Evolutionary conservation across 2,888 invertebrate species (phyloP).

Genomic region (Pheosia tremula): DNA sequence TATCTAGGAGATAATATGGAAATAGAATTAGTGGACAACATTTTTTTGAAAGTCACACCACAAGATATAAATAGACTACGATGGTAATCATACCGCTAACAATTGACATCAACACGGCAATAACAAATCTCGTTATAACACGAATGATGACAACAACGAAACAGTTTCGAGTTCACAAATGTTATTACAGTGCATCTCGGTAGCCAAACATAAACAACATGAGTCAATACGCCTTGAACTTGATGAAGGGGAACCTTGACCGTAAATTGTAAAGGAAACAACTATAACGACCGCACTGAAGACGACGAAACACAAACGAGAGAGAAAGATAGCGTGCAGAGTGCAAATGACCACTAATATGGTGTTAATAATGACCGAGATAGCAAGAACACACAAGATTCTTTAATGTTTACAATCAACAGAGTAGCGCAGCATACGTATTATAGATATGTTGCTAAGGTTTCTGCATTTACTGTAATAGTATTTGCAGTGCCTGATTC

Average conservation of each 20-base stretch:
- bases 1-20: slow-evolving; percentile 3
- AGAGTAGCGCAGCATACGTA: slow-evolving; percentile 8
- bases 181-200: slow-evolving; percentile 1
- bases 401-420: slow-evolving; percentile 34
- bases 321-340: slow-evolving; percentile 31
- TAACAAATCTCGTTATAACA: background rate
- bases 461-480: background rate
- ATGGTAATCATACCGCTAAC: background rate
- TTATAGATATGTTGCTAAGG: background rate
- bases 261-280: slow-evolving; percentile 1
- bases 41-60: background rate
- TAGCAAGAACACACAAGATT: slow-evolving; percentile 49
- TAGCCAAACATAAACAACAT: slow-evolving; percentile 9
- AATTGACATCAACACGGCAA: background rate
- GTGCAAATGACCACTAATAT: slow-evolving; percentile 54
- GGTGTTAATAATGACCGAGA: slow-evolving; percentile 51
- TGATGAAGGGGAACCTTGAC: slow-evolving; percentile 8
- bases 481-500: too few relatives aligned
- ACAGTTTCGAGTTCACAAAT: slow-evolving; percentile 1
- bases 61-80: too few relatives aligned
- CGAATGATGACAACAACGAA: background rate
- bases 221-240: slow-evolving; percentile 9
- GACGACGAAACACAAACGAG: slow-evolving; percentile 19
- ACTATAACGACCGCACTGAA: slow-evolving; percentile 2
- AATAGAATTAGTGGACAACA: background rate